Evolutionary conservation across 2,888 invertebrate genomes (phyloP), one percentile per base, ranked within the genome.

Genomic region (Drosophila testacea): DNA sequence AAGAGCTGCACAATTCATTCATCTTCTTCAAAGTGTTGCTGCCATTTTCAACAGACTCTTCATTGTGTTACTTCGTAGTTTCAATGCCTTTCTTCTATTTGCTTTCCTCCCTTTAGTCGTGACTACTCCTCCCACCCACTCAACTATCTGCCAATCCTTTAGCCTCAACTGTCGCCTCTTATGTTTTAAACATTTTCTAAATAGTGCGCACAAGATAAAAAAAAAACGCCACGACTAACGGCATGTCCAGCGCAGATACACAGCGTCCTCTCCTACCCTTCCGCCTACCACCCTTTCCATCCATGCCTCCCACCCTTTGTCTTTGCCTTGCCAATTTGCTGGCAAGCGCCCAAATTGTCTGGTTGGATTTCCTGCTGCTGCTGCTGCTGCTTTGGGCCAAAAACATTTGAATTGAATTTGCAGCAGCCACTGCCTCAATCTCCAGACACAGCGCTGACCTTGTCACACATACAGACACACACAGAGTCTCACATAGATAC

Each of bases 281-380:
- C n/a, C 36, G 4, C 6, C 2, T 38, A 2, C 5, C 38, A 11
- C 27, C 65, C 1, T 28, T 27, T 4, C 13, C 41, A 6, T 11
- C 2, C n/a, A 13, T 48, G 10, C 22, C 3, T 6, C 30, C 46
- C 1, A 6, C 28, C 34, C 38, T 6, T 50, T 22, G 28, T 36
- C 16, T 38, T 51, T 51, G 54, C 36, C 13, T 50, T 27, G 22
- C 32, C 34, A 32, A 9, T 44, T 81, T 68, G 75, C 80, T 90
- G 90, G 88, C 89, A 82, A 71, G 77, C 83, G 75, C 81, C 91
- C 91, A 90, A 91, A 90, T 80, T 81, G 83, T 89, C 83, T 82
- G 57, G 41, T 61, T 61, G 65, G 52, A 28, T 38, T 56, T 56
- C 52, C 44, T 69, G 68, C 62, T 70, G 57, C 47, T 47, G 64